Evolutionary conservation across 1,140 invertebrate species (phyloP).

Genomic region (Bursaphelenchus mucronatus): DNA sequence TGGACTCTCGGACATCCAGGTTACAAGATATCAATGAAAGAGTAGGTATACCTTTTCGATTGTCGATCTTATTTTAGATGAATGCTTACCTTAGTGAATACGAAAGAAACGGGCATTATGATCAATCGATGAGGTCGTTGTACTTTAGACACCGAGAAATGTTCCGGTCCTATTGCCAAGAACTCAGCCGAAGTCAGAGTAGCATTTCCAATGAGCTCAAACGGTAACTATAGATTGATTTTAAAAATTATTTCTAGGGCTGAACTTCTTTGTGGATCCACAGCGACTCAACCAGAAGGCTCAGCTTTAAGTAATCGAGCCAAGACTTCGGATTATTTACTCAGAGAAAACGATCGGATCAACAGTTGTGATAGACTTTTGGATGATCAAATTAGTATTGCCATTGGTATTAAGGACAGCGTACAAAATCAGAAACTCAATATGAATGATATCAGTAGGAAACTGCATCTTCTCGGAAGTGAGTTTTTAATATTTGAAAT

Average conservation of each 20-base stretch:
- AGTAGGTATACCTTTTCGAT: slow-evolving; percentile 2
- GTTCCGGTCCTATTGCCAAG: slow-evolving; percentile 18
- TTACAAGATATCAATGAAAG: slow-evolving; percentile 13
- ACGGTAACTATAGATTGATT: background rate
- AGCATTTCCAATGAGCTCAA: slow-evolving; percentile 15
- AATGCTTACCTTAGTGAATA: slow-evolving; percentile 15
- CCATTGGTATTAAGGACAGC: slow-evolving; percentile 65
- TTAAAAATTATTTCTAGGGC: slow-evolving; percentile 36
- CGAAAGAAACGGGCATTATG: slow-evolving; percentile 4
- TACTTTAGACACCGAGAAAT: slow-evolving; percentile 19
- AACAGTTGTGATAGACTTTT: slow-evolving; percentile 42
- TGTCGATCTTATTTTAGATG: slow-evolving; percentile 12
- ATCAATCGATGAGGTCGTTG: slow-evolving; percentile 18
- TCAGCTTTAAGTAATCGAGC: slow-evolving; percentile 39
- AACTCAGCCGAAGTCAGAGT: slow-evolving; percentile 13
- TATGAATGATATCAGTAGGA: slow-evolving; percentile 37
- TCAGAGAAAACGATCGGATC: slow-evolving; percentile 45
- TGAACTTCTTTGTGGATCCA: slow-evolving; percentile 31
- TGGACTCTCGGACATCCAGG: slow-evolving; percentile 12
- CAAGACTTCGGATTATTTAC: slow-evolving; percentile 36
- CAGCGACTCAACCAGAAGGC: slow-evolving; percentile 20
- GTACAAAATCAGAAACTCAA: slow-evolving; percentile 57
- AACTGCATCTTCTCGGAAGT: slow-evolving; percentile 37
- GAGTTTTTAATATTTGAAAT: slow-evolving; percentile 18
- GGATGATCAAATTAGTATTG: slow-evolving; percentile 61